Evolutionary conservation across 92 coral and sea anemone genomes (phyloP).

Genomic region (Galaxea fascicularis): DNA sequence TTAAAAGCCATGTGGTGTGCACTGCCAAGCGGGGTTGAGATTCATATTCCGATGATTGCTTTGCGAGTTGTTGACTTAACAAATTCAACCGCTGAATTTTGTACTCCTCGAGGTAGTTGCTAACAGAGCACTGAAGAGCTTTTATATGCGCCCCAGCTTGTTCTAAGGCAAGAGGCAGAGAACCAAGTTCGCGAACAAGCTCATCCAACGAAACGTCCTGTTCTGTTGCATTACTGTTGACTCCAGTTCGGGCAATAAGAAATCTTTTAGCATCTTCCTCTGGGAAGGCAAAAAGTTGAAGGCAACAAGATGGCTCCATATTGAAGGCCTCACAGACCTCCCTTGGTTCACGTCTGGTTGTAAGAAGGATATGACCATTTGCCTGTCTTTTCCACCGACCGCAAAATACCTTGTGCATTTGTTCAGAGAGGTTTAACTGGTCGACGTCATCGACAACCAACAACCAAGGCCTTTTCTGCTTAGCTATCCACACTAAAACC

Average conservation of each 20-base stretch:
- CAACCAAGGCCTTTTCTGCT: constrained; percentile 61
- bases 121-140: constrained; percentile 43
- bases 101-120: constrained; percentile 59
- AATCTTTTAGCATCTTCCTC: constrained; percentile 64
- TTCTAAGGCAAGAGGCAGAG: constrained; percentile 33
- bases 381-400: constrained; percentile 44
- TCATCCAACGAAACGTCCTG: constrained; percentile 33
- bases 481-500: constrained; percentile 62
- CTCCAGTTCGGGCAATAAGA: constrained; percentile 45
- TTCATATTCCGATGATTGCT: constrained; percentile 47
- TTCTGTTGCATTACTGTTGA: background rate
- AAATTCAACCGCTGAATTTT: constrained; percentile 52
- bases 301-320: constrained; percentile 50
- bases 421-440: constrained; percentile 40
- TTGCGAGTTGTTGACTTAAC: constrained; percentile 57
- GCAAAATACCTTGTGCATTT: constrained; percentile 29
- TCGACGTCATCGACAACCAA: constrained; percentile 81
- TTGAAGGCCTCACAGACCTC: constrained; percentile 48
- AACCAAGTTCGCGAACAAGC: constrained; percentile 67
- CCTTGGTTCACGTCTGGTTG: constrained; percentile 78
- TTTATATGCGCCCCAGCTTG: constrained; percentile 71
- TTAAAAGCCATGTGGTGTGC: constrained; percentile 72
- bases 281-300: constrained; percentile 41
- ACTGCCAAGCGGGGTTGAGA: constrained; percentile 75
- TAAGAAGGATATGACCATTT: constrained; percentile 74